A percentile compares a stretch with the other conserved stretches of the same genome.
Conservation (phyloP, 2,888 invertebrate species). For the Lasioglossum morio region DNA sequence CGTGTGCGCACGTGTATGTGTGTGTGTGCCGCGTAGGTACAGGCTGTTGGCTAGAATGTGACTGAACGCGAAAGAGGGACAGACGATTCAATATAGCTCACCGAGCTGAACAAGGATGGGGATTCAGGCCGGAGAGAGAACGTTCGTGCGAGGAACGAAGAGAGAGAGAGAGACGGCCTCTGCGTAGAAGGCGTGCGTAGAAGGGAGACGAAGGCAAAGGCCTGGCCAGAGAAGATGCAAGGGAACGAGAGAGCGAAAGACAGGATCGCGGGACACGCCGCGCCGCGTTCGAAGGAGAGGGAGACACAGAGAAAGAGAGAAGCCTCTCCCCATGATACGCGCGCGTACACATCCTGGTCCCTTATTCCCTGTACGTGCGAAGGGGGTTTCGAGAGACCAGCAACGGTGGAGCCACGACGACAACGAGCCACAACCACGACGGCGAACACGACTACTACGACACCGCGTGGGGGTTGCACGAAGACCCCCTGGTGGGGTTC, state of each 20-base stretch:
- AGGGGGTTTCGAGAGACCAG: constrained; percentile 69
- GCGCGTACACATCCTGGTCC: constrained; percentile 50
- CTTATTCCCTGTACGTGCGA: constrained; percentile 59
- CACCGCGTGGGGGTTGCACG: constrained; percentile 77
- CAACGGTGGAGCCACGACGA: constrained; percentile 66
- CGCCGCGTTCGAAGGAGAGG: constrained; percentile 17
- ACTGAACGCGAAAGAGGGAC: constrained; percentile 45
- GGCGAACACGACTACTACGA: constrained; percentile 69
- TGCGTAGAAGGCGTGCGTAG: constrained; percentile 23
- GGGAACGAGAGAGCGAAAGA: constrained; percentile 15
- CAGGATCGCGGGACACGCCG: not conserved
- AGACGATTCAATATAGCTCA: constrained; percentile 20
- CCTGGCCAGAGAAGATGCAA: constrained; percentile 14
- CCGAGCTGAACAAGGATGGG: constrained; percentile 36
- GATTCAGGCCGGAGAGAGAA: not conserved
- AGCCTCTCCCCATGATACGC: constrained; percentile 58
- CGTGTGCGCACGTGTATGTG: not conserved
- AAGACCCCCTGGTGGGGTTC: constrained; percentile 82
- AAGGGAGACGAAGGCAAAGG: constrained; percentile 27
- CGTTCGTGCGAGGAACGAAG: not conserved
- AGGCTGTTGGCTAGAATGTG: constrained; percentile 39
- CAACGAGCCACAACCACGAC: constrained; percentile 62
- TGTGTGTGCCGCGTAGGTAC: not conserved
- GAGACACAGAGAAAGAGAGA: constrained; percentile 1
- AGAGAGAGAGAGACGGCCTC: constrained; percentile 24